Evolutionary conservation across 2,797 vertebrate species (phyloP), one percentile per base, ranked within the genome.

Genomic region (Balearica regulorum): DNA sequence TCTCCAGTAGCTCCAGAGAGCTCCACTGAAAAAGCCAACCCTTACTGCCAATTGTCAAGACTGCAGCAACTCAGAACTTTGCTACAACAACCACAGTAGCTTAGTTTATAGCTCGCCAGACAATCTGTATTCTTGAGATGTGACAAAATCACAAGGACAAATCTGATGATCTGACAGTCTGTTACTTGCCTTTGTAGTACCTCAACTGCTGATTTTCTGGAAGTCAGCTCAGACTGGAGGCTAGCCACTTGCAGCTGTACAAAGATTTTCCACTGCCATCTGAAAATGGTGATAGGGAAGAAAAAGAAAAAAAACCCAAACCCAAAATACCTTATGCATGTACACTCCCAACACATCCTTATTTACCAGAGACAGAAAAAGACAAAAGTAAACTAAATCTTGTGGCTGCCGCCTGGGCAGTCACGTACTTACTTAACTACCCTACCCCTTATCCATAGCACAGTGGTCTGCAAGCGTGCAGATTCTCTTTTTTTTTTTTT

Each of bases 281-380:
- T 57, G 41, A 83, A 87, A 86, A 80, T 62, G 13, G 21, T 66
- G 29, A 20, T 33, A 60, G 33, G 28, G 33, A 80, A 64, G 13
- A 16, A 79, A 60, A 85, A 37, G 4, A 49, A 48, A 49, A n/a
- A 49, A 49, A 7, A 3, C 4, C n/a, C 3, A 1, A 69, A 20
- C 4, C 4, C 26, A 3, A 0, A 69, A 10, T 0, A 2, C 44
- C 16, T 70, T 46, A 16, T 24, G 41, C 12, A 41, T 0, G 0
- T 20, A 26, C 4, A 14, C 10, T 68, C 31, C 22, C 78, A 35
- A 21, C 22, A 83, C 68, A 64, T 70, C 11, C 8, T 80, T 9
- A 9, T 69, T 64, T 79, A 69, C 31, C 22, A 72, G 58, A 57
- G 44, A 43, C 4, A 46, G n/a, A 62, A 71, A 69, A 89, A 64